Evolutionary conservation across 2,797 vertebrate genomes (phyloP), one percentile per base, ranked within the genome.

Genomic region (Picus viridis): DNA sequence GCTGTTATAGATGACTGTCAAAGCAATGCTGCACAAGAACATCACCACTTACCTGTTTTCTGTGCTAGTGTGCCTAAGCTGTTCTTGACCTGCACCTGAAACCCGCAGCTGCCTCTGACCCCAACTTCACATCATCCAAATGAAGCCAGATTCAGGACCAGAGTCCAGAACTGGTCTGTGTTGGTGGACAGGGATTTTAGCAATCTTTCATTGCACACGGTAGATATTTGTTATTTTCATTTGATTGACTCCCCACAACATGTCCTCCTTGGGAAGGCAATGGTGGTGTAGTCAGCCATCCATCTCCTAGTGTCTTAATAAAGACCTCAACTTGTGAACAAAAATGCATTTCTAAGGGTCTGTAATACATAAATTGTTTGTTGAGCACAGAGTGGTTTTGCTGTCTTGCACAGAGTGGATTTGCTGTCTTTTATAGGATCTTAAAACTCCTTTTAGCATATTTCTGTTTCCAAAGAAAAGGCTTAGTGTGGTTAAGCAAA

Each of bases 401-500:
- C 6, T 16, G 5, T 63, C 32, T 90, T 75, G 9, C 67, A 69
- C 65, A 61, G 20, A 88, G 6, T 16, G 30, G 16, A 85, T 80
- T 75, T 32, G 2, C 6, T 16, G 5, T 63, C 32, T 90, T 75
- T 58, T 58, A 23, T 41, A 69, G 49, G 59, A 94, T 74, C 87
- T 58, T 29, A 83, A 69, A 85, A 75, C 3, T 81, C 53, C 54
- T 67, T 89, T 92, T 64, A 69, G 89, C 22, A 7, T 92, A 86
- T 85, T 73, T 69, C 22, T 88, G n/a, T 73, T 92, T 94, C 68
- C 90, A 93, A 93, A 89, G 59, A 90, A 94, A 92, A 89, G 54
- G 51, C 62, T 94, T 93, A 67, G 22, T 74, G 76, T 79, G 58
- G 20, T 94, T 91, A 83, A 93, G 94, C 79, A 93, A 86, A 94